Base-by-base conservation (phyloP, 2,888 invertebrate species). In the Eilema depressum region DNA sequence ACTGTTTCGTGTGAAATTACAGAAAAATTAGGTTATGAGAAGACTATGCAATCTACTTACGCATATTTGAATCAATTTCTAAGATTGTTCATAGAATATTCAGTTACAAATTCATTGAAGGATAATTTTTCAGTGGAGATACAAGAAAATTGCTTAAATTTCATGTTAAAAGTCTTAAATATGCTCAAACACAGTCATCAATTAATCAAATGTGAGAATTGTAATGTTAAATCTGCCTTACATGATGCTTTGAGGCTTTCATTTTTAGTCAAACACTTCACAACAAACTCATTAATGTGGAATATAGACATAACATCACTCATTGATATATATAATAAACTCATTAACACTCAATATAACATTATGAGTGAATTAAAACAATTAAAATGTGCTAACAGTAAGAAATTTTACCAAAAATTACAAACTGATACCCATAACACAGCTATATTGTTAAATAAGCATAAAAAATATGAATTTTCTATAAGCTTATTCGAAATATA, bases 351-450 rank as follows among this genome's bases (percentile, higher is more conserved):
- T 0, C 94, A 95, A 66, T 91, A 93, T 68, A 26, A 30, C 0
- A 85, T 93, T 25, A 73, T 94, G 5, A 68, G 74, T 0, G 84
- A 91, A 20, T 71, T 95, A 11, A 85, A 84, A 3, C 57, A 41
- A 0, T n/a, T 87, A 0, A 86, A 85, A 0, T 95, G 95, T 70
- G 56, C 33, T 0, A 95, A 94, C 63, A 82, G 86, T 3, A 85
- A 85, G 0, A 95, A 92, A 75, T 93, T 85, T 63, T 89, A 88
- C 17, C 78, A 85, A 10, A 94, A 94, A 78, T 68, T 90, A 0
- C 94, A 94, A 78, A 91, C 92, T 0, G 93, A 94, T 5, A 79
- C 92, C 0, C 95, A 95, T 57, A 95, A 95, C 23, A 88, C 87
- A 0, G 94, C 94, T 0, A 93, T 95, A 3, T 69, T 77, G 0